Evolutionary conservation across 2,888 invertebrate genomes (phyloP).

Genomic region (Drosophila melanosoma): DNA sequence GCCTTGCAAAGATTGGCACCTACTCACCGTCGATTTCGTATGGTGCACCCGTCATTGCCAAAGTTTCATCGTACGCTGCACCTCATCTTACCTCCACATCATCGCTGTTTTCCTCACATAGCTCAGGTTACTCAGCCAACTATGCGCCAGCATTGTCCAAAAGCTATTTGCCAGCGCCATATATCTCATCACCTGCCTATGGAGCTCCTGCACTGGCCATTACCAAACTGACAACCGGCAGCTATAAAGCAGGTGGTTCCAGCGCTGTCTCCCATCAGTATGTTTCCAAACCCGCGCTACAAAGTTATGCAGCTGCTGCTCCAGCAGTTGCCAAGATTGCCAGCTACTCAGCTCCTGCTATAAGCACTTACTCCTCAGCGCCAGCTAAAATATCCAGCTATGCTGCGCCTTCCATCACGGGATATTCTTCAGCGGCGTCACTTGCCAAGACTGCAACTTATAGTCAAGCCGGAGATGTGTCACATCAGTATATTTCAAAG

Average conservation of each 20-base stretch:
- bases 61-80: slow-evolving; percentile 57
- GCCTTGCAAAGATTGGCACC: slow-evolving; percentile 74
- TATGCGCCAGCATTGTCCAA: slow-evolving; percentile 75
- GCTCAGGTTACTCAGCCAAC: slow-evolving; percentile 55
- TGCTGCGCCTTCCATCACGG: slow-evolving; percentile 55
- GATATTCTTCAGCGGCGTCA: slow-evolving; percentile 49
- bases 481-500: slow-evolving; percentile 72
- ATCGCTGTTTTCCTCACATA: slow-evolving; percentile 57
- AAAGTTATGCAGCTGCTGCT: slow-evolving; percentile 35
- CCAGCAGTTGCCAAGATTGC: slow-evolving; percentile 49
- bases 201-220: slow-evolving; percentile 49
- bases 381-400: slow-evolving; percentile 65
- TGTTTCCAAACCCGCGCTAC: slow-evolving; percentile 69
- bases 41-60: slow-evolving; percentile 63
- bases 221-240: slow-evolving; percentile 47
- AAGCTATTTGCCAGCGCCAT: slow-evolving; percentile 68
- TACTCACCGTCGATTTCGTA: slow-evolving; percentile 73
- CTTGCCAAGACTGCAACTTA: slow-evolving; percentile 56
- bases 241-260: slow-evolving; percentile 43
- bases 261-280: slow-evolving; percentile 71
- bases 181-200: slow-evolving; percentile 58
- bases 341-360: slow-evolving; percentile 33
- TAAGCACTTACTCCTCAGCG: slow-evolving; percentile 33
- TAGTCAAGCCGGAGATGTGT: slow-evolving; percentile 51
- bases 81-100: slow-evolving; percentile 51